Conservation (phyloP, 2,113 vertebrate species). For the Sphaerodactylus townsendi region DNA sequence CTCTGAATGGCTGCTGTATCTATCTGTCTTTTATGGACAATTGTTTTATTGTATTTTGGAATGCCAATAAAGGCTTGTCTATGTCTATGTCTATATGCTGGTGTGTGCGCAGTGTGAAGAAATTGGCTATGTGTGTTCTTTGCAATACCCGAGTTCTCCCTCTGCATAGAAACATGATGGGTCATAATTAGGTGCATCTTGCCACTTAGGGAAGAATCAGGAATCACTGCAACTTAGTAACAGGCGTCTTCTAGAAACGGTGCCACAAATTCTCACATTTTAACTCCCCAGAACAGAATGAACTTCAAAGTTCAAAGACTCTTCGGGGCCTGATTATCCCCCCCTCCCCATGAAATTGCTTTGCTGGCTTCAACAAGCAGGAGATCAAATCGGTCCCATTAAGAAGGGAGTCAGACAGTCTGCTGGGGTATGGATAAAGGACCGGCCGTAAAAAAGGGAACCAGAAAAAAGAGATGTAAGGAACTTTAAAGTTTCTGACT, state of each 20-base stretch:
- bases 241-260: background rate
- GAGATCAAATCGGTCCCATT: constrained; percentile 27
- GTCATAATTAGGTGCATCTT: background rate
- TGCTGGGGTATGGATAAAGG: constrained; percentile 56
- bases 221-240: background rate
- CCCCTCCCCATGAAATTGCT: constrained; percentile 42
- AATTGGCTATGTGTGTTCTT: background rate
- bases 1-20: no score
- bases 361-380: constrained; percentile 53
- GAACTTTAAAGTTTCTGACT: background rate
- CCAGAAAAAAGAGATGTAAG: constrained; percentile 22
- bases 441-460: constrained; percentile 40
- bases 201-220: background rate
- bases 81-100: no score
- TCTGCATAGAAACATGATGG: no score
- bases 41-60: no score
- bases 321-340: constrained; percentile 7
- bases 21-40: no score
- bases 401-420: constrained; percentile 52
- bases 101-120: background rate
- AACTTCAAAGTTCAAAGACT: background rate
- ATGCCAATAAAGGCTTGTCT: no score
- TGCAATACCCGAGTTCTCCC: background rate
- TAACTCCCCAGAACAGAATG: background rate
- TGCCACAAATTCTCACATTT: background rate